These are phyloP conservation scores for Polyergus mexicanus DNA, from an alignment of 1,140 invertebrate species.

Conservation along the genomic window DNA sequence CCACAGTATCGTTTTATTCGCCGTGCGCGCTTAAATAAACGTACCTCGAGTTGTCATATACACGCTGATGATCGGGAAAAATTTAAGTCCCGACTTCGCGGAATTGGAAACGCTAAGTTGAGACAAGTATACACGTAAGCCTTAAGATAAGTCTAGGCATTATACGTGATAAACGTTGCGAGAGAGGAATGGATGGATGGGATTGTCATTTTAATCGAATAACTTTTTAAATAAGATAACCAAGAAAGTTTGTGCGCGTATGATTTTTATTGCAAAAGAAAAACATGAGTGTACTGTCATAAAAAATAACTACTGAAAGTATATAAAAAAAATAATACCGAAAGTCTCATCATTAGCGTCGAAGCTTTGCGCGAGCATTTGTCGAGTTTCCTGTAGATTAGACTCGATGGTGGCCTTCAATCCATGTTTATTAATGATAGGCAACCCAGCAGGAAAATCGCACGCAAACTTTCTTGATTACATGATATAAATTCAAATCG, in stretches of 20 bases:
- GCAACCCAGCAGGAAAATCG: too few species aligned
- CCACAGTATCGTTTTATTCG: conserved; percentile 69
- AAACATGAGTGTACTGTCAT: too few species aligned
- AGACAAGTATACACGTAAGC: background rate
- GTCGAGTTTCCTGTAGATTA: too few species aligned
- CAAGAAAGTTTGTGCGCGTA: too few species aligned
- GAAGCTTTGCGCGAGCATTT: too few species aligned
- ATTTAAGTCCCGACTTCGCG: background rate
- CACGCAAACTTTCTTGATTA: too few species aligned
- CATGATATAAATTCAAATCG: background rate
- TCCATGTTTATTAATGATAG: too few species aligned
- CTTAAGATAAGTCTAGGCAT: background rate
- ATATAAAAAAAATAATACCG: too few species aligned
- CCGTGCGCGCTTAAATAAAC: conserved; percentile 35
- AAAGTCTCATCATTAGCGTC: too few species aligned
- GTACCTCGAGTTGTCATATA: background rate
- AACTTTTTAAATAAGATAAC: background rate
- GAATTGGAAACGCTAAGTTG: conserved; percentile 5
- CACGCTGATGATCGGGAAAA: conserved; percentile 2
- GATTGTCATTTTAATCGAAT: conserved; percentile 18
- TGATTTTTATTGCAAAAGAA: too few species aligned
- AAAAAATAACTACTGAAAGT: too few species aligned
- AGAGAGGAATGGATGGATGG: background rate
- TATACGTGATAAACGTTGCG: background rate
- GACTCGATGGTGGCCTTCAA: too few species aligned